A percentile compares a stretch with the other conserved stretches of the same genome.
Conservation (phyloP, 2,113 vertebrate species). For the Colius striatus region DNA sequence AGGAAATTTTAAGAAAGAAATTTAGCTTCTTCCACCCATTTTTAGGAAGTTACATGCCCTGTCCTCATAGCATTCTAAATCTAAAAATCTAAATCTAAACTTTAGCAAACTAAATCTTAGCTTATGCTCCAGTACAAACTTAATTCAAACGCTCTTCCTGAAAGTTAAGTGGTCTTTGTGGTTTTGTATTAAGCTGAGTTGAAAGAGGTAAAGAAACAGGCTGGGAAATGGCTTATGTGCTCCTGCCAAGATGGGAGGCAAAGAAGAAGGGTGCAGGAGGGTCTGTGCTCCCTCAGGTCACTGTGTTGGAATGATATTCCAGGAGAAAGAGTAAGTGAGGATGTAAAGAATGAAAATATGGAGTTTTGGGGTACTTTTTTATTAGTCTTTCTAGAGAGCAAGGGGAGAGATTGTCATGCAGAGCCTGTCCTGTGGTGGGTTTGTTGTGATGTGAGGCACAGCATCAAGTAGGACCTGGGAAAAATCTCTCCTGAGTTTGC, state of each 20-base stretch:
- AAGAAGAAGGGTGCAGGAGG: background rate
- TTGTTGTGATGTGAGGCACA: background rate
- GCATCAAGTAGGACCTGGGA: background rate
- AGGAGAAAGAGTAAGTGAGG: background rate
- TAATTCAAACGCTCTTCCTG: background rate
- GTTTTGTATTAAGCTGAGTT: background rate
- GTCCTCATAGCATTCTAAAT: background rate
- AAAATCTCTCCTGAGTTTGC: background rate
- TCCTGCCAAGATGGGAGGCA: background rate
- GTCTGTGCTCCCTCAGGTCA: background rate
- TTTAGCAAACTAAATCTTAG: background rate
- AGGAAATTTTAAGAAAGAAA: background rate
- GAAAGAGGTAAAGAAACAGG: background rate
- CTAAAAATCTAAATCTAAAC: too few relatives aligned
- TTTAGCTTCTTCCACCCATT: background rate
- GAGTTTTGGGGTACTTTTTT: background rate
- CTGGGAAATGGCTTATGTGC: background rate
- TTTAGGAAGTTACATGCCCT: background rate
- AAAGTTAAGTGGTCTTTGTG: background rate
- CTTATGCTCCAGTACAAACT: background rate
- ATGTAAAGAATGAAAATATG: background rate
- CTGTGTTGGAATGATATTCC: background rate
- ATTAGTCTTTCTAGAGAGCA: background rate
- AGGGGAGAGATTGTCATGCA: too few relatives aligned
- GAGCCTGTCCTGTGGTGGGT: background rate